A percentile compares a stretch with the other conserved stretches of the same genome.
phyloP scores from a whole-genome alignment of 2,888 invertebrate genomes.

The Dione juno region DNA sequence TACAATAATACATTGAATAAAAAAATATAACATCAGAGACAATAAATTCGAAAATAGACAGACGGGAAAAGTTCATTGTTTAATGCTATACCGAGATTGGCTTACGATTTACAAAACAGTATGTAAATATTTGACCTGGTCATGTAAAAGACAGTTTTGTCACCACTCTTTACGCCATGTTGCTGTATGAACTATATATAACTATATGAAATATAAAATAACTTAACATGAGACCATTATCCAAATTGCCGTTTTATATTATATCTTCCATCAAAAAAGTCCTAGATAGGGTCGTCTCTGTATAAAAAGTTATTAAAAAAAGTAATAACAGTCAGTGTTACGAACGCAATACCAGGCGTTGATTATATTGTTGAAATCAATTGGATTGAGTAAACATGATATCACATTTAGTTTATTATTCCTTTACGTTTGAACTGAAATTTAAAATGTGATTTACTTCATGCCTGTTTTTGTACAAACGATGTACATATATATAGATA shows the following conservation, averaged over 20 bases:
- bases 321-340: neutral
- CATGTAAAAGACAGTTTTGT: too few relatives aligned
- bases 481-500: neutral
- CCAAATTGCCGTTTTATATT: neutral
- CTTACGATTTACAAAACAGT: too few relatives aligned
- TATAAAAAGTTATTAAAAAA: neutral
- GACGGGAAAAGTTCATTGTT: too few relatives aligned
- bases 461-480: neutral
- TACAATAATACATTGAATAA: too few relatives aligned
- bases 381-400: slow-evolving; percentile 10
- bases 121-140: too few relatives aligned
- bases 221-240: neutral
- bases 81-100: too few relatives aligned
- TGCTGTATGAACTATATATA: too few relatives aligned
- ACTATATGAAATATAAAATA: too few relatives aligned
- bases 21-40: too few relatives aligned
- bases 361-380: slow-evolving; percentile 4
- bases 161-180: too few relatives aligned
- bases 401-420: slow-evolving; percentile 13
- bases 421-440: slow-evolving; percentile 2
- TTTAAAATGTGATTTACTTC: slow-evolving; percentile 2
- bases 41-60: too few relatives aligned
- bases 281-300: neutral
- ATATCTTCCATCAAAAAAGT: neutral
- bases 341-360: neutral